Evolutionary conservation across 92 coral and sea anemone genomes (phyloP), one percentile per base, ranked within the genome.

Genomic region (Chrysogorgia sp.): DNA sequence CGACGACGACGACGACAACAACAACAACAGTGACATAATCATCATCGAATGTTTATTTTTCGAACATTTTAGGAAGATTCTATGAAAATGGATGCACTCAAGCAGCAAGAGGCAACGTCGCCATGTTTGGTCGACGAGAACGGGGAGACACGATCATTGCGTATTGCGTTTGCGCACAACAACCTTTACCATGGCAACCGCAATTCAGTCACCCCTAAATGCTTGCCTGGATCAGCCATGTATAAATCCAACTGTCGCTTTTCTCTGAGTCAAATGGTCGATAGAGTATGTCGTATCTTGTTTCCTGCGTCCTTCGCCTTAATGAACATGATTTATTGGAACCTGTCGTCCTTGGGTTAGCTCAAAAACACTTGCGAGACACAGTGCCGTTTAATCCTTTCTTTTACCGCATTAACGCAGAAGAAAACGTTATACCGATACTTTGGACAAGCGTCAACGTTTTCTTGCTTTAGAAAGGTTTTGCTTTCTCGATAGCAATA

Each of bases 251-350:
- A 72, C 12, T 72, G 79, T 26, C 40, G 37, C 6, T 56, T 72
- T 40, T 72, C 79, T 34, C 68, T 87, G 58, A 89, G 96, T 34
- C 75, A 60, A 30, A 77, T 89, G 53, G 50, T 86, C 75, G 89
- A 90, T 74, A 75, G 52, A 62, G 63, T 82, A 57, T 90, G 96
- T 58, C 88, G 90, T 30, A 32, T 74, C 17, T 58, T 83, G 7
- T 90, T 90, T 63, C 96, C 96, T 2, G 67, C 71, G 9, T 86
- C 90, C 30, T 90, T 90, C 79, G 74, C 70, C 34, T 56, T 90
- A 9, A 88, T 90, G 67, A 90, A 90, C 77, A 58, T 82, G 49
- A 66, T 88, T 10, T 90, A 90, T 69, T 90, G 96, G 96, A 32
- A 56, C 34, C 55, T 72, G 49, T 29, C 43, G 43, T 5, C 43